Percentiles rank a stretch among this genome's conserved stretches.
phyloP scores from a whole-genome alignment of 1,140 invertebrate genomes.

The Saccostrea echinata region DNA sequence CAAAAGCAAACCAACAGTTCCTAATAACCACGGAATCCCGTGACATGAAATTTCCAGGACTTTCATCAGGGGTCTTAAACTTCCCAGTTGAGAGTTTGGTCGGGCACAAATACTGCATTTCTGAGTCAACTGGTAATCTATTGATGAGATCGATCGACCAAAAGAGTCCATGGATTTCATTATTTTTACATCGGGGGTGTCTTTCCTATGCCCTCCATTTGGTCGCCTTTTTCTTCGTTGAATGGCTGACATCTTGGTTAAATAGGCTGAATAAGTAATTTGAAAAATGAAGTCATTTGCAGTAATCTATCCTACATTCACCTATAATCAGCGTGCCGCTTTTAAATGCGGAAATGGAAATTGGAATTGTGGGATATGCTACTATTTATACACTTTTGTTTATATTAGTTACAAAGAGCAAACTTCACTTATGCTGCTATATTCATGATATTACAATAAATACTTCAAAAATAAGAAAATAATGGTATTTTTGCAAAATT shows the following conservation, averaged over 20 bases:
- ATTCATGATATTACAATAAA: background rate
- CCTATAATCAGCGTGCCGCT: background rate
- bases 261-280: background rate
- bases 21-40: conserved; percentile 91
- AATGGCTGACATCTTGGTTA: conserved; percentile 53
- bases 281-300: background rate
- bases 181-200: conserved; percentile 47
- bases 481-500: too few relatives aligned
- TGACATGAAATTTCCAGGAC: conserved; percentile 90
- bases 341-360: background rate
- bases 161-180: conserved; percentile 60
- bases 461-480: background rate
- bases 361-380: conserved; percentile 51
- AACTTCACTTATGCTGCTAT: background rate
- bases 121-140: conserved; percentile 44
- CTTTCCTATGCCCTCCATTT: conserved; percentile 54
- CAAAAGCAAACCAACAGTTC: conserved; percentile 88
- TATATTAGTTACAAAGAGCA: conserved; percentile 6
- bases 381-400: conserved; percentile 47
- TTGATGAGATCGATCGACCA: conserved; percentile 44
- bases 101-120: conserved; percentile 73
- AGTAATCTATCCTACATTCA: background rate
- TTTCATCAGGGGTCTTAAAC: conserved; percentile 78
- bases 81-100: conserved; percentile 64
- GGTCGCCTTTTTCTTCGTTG: conserved; percentile 53